phyloP scores from a whole-genome alignment of 2,888 invertebrate species.

The Eupithecia abbreviata region DNA sequence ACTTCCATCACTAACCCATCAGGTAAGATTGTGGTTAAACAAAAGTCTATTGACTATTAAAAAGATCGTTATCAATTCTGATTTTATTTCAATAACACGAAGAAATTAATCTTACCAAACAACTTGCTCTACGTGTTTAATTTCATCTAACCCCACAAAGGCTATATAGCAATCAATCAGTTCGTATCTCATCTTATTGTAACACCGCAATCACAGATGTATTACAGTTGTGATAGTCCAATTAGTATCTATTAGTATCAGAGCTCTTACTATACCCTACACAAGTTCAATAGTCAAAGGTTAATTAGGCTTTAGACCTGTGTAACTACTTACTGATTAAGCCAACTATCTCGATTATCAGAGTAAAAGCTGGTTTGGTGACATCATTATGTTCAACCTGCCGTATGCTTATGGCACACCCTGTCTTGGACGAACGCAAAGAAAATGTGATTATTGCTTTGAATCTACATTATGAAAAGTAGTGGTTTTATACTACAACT shows the following conservation, averaged over 20 bases:
- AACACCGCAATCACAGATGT: not conserved
- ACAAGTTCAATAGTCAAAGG: conserved; percentile 28
- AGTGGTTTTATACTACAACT: not conserved
- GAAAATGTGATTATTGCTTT: not conserved
- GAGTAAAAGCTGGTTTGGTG: conserved; percentile 32
- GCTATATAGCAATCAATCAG: conserved; percentile 1
- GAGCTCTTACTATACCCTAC: conserved; percentile 28
- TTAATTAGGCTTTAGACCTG: conserved; percentile 42
- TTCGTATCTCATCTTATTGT: conserved; percentile 1
- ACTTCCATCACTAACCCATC: too few relatives aligned
- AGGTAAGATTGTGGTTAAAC: too few relatives aligned
- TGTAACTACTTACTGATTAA: conserved; percentile 40
- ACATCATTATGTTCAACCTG: not conserved
- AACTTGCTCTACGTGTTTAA: not conserved
- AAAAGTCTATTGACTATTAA: too few relatives aligned
- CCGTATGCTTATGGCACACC: not conserved
- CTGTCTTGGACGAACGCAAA: not conserved
- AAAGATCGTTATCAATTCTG: not conserved
- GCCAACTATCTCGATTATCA: conserved; percentile 14
- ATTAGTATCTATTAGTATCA: conserved; percentile 18
- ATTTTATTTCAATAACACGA: not conserved
- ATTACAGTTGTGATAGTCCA: conserved; percentile 23
- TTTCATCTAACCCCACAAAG: not conserved
- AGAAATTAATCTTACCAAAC: not conserved
- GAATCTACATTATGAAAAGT: not conserved